Conservation (phyloP, 1,140 invertebrate genomes). For the Rhopalosiphum padi region DNA sequence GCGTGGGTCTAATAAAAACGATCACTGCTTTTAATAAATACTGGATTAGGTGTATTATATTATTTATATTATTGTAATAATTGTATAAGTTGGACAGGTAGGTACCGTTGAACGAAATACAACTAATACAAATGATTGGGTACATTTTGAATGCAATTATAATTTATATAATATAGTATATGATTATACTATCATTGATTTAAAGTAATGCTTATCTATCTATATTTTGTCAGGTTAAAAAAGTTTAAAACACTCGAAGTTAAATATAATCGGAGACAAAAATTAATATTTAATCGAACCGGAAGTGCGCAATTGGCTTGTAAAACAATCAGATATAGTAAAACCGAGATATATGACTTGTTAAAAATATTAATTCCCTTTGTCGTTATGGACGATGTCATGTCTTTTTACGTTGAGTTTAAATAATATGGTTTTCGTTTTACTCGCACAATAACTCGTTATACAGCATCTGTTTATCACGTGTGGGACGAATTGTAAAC, state of each 20-base stretch:
- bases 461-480: background rate
- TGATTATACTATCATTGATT: background rate
- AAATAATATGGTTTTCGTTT: background rate
- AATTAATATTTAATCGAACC: background rate
- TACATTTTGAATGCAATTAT: background rate
- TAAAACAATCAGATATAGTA: background rate
- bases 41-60: background rate
- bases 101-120: background rate
- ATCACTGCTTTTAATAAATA: background rate
- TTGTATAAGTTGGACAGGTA: background rate
- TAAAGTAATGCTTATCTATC: background rate
- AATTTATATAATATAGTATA: background rate
- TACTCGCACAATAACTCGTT: background rate
- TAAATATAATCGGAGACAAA: background rate
- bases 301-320: background rate
- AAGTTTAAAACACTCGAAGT: too few species aligned
- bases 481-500: background rate
- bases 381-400: background rate
- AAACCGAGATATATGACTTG: background rate
- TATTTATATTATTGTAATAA: background rate
- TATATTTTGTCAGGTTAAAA: background rate
- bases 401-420: background rate
- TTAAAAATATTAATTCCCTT: slow-evolving; percentile 5
- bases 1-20: background rate
- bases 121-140: background rate